Conservation (phyloP, 2,797 vertebrate genomes). For the Micromesistius poutassou region DNA sequence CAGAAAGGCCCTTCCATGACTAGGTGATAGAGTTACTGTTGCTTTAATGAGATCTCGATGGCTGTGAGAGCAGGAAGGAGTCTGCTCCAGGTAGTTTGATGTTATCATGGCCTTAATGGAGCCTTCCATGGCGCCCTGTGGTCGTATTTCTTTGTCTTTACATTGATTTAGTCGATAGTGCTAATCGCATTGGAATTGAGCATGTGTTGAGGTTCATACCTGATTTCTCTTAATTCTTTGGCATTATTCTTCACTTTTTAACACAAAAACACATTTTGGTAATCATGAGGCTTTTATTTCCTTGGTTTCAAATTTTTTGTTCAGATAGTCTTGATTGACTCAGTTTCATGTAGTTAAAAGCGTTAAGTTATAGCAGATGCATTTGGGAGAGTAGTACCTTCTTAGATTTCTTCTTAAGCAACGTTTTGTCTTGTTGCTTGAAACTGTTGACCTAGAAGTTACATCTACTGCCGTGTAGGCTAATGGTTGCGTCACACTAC, state of each 20-base stretch:
- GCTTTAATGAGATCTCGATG: slow-evolving; percentile 63
- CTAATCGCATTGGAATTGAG: slow-evolving; percentile 51
- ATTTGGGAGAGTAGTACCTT: too few relatives aligned
- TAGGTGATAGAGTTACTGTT: slow-evolving; percentile 50
- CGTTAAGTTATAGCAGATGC: too few relatives aligned
- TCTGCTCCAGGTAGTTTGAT: slow-evolving; percentile 65
- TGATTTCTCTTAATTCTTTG: slow-evolving; percentile 17
- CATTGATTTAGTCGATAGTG: slow-evolving; percentile 62
- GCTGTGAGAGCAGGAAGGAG: slow-evolving; percentile 68
- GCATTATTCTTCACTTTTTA: slow-evolving; percentile 8
- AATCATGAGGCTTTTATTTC: too few relatives aligned
- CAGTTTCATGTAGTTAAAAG: too few relatives aligned
- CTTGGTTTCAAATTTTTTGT: too few relatives aligned
- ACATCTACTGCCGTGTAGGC: too few relatives aligned
- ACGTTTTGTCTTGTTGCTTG: too few relatives aligned
- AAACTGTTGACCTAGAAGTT: too few relatives aligned
- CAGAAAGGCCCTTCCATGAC: slow-evolving; percentile 50
- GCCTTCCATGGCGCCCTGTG: slow-evolving; percentile 55
- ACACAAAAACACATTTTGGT: not conserved
- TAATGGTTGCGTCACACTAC: too few relatives aligned
- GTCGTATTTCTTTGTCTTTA: slow-evolving; percentile 52
- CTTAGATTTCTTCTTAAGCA: too few relatives aligned
- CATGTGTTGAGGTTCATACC: slow-evolving; percentile 15
- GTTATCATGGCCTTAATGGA: slow-evolving; percentile 70
- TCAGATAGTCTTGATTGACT: too few relatives aligned